A percentile compares a stretch with the other conserved stretches of the same genome.
Conservation (phyloP, 64 coral and sea anemone genomes). For the Stichodactyla mertensii region DNA sequence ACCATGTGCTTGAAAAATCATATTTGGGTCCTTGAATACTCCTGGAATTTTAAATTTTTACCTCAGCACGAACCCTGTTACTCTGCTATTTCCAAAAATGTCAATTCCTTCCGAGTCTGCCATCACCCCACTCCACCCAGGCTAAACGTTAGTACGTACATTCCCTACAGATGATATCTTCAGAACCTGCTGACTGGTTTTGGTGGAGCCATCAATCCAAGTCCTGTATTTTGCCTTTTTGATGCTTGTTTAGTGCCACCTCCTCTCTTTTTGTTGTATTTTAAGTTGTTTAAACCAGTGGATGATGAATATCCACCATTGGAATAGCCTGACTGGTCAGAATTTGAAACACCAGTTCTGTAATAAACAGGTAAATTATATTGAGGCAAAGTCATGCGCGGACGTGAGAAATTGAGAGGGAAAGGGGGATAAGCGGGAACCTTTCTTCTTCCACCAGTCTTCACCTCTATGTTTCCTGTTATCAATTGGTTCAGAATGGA, state of each 20-base stretch:
- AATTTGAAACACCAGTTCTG: conserved; percentile 4
- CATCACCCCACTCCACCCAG: too few species aligned
- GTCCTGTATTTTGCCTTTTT: neutral
- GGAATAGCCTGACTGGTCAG: neutral
- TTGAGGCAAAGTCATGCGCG: neutral
- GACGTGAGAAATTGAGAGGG: neutral
- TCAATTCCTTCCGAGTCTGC: too few species aligned
- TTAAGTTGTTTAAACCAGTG: neutral
- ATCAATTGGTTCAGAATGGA: too few species aligned
- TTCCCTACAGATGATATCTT: neutral
- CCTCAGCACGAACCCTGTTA: too few species aligned
- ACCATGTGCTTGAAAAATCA: too few species aligned
- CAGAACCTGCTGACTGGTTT: conserved; percentile 16
- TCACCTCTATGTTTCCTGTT: too few species aligned
- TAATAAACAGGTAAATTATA: neutral
- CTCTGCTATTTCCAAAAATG: too few species aligned
- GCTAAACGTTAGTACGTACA: too few species aligned
- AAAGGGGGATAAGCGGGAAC: too few species aligned
- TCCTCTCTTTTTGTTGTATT: neutral
- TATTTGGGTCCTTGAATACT: too few species aligned
- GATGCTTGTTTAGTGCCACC: neutral
- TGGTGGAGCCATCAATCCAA: conserved; percentile 42
- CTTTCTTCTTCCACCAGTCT: too few species aligned
- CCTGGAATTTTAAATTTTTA: too few species aligned
- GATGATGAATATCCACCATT: conserved; percentile 7